Conservation (phyloP, 2,888 invertebrate genomes). For the Brachyopa scutellaris region DNA sequence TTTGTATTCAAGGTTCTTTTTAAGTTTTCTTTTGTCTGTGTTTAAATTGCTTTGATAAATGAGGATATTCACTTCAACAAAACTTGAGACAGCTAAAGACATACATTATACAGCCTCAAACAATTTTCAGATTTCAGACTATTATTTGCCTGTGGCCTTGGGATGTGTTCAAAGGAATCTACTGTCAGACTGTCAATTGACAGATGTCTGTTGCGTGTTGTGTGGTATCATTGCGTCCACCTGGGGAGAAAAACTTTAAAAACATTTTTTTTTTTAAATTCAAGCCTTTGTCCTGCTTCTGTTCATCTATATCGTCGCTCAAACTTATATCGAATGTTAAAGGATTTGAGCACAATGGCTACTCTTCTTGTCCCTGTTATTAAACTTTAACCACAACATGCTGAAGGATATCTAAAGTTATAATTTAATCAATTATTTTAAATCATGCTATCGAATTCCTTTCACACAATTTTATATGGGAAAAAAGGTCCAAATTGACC, state of each 20-base stretch:
- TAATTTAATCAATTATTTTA: no score
- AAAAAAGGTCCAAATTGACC: no score
- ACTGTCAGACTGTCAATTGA: slow-evolving; percentile 14
- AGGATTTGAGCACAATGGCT: no score
- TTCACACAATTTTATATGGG: no score
- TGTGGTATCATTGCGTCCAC: neutral
- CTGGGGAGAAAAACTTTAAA: neutral
- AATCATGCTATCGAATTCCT: no score
- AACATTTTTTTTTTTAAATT: neutral
- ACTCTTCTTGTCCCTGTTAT: no score
- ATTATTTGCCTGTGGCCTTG: neutral
- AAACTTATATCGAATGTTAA: no score
- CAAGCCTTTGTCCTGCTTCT: neutral
- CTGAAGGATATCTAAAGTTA: no score
- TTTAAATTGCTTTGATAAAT: neutral
- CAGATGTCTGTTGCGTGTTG: neutral
- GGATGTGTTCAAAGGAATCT: neutral
- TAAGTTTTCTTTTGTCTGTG: neutral
- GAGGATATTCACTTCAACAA: neutral
- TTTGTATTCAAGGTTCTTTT: neutral
- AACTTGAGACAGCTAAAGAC: neutral
- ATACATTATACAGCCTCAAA: neutral
- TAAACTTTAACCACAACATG: no score
- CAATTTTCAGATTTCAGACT: no score
- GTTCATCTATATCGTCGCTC: no score